Percentiles rank a stretch among this genome's conserved stretches.
Evolutionary conservation across 2,113 vertebrate genomes (phyloP).

Genomic region (Brachirus orientalis): DNA sequence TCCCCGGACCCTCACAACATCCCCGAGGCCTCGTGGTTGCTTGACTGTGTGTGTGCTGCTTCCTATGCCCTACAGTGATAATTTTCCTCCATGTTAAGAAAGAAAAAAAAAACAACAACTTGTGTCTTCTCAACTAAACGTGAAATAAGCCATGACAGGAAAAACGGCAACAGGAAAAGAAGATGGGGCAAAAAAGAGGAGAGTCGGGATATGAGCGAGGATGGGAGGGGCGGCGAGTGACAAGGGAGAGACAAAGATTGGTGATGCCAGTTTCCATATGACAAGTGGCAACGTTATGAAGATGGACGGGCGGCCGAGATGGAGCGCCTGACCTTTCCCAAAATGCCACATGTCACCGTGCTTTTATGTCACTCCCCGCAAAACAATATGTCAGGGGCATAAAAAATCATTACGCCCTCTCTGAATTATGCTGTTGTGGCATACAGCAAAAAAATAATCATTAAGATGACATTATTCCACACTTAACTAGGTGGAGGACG

Average conservation of each 20-base stretch:
- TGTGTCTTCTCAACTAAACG: slow-evolving; percentile 1
- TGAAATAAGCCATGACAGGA: not conserved
- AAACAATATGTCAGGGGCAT: slow-evolving; percentile 99
- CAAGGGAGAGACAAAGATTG: slow-evolving; percentile 79
- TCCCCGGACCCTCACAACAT: slow-evolving; percentile 60
- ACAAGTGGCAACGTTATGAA: slow-evolving; percentile 87
- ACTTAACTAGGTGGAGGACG: slow-evolving; percentile 77
- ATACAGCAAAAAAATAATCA: slow-evolving; percentile 85
- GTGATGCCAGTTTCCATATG: slow-evolving; percentile 86
- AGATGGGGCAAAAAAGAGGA: not conserved
- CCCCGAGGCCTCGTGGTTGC: slow-evolving; percentile 56
- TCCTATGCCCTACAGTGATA: slow-evolving; percentile 39
- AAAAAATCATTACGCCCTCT: slow-evolving; percentile 96
- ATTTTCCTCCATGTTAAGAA: slow-evolving; percentile 37
- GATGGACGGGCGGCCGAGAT: slow-evolving; percentile 86
- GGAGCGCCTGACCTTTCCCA: slow-evolving; percentile 98
- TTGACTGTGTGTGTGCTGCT: slow-evolving; percentile 21
- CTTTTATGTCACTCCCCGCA: slow-evolving; percentile 99
- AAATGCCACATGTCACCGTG: slow-evolving; percentile 99
- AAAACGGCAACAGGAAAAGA: not conserved
- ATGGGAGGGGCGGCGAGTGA: slow-evolving; percentile 36
- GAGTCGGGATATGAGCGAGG: slow-evolving; percentile 26
- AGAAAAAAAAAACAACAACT: not conserved
- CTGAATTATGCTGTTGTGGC: slow-evolving; percentile 87
- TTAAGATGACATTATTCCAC: slow-evolving; percentile 88